Conservation (phyloP, 1,140 invertebrate genomes). For the Hormaphis cornu region DNA sequence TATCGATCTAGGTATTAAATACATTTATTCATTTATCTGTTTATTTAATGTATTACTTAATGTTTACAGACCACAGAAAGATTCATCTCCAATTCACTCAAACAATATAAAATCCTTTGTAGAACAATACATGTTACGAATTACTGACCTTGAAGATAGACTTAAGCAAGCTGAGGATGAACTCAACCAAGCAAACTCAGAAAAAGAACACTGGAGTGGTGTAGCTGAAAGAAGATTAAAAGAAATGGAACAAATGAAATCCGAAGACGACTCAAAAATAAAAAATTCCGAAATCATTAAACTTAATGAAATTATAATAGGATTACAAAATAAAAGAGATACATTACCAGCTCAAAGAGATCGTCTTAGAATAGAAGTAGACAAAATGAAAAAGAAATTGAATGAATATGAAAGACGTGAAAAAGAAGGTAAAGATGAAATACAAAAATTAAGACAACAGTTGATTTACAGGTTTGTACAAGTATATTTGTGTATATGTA, state of each 20-base stretch:
- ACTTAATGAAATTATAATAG: conserved; percentile 25
- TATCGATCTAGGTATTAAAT: no score
- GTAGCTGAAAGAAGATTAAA: conserved; percentile 49
- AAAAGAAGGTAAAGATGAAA: conserved; percentile 41
- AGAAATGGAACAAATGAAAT: conserved; percentile 46
- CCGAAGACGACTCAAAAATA: conserved; percentile 41
- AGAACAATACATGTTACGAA: conserved; percentile 35
- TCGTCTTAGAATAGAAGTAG: conserved; percentile 45
- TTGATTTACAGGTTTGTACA: conserved; percentile 34
- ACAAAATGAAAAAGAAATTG: conserved; percentile 45
- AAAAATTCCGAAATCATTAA: conserved; percentile 8
- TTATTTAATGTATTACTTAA: neutral
- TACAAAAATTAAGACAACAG: conserved; percentile 41
- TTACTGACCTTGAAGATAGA: conserved; percentile 30
- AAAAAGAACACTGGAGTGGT: conserved; percentile 43
- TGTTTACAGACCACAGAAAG: neutral
- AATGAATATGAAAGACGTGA: conserved; percentile 44
- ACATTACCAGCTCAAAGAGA: conserved; percentile 32
- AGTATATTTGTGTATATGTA: neutral
- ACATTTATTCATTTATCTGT: no score
- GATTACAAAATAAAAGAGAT: conserved; percentile 23
- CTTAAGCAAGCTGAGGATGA: conserved; percentile 43
- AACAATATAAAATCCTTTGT: conserved; percentile 16
- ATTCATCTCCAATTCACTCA: neutral
- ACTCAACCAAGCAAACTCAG: conserved; percentile 43